These are phyloP conservation scores for Andrena fulva DNA, from an alignment of 2,888 invertebrate genomes.

Conservation along the genomic window DNA sequence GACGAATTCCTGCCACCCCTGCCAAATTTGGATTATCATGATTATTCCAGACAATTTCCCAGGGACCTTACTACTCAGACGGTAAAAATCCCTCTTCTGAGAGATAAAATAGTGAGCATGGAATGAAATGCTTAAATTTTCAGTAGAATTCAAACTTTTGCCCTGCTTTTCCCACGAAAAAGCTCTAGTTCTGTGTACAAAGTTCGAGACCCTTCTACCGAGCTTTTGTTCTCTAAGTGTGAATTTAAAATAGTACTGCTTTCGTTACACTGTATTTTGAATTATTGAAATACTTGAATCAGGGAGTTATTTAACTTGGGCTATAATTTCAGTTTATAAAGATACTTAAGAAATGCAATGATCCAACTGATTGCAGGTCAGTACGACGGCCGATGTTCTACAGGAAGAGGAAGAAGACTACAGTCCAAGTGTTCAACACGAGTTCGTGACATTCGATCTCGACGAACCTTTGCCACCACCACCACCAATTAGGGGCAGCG, in stretches of 20 bases:
- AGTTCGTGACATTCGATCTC: slow-evolving; percentile 90
- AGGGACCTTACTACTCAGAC: slow-evolving; percentile 90
- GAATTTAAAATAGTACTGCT: no score
- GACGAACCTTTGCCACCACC: slow-evolving; percentile 86
- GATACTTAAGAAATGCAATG: no score
- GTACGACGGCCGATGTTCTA: slow-evolving; percentile 87
- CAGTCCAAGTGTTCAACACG: slow-evolving; percentile 87
- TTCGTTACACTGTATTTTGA: background rate
- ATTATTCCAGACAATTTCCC: slow-evolving; percentile 83
- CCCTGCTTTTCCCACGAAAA: background rate
- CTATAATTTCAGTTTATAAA: no score
- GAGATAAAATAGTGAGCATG: background rate
- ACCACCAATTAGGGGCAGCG: slow-evolving; percentile 84
- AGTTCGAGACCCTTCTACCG: no score
- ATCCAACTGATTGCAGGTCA: slow-evolving; percentile 83
- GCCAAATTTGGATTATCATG: slow-evolving; percentile 86
- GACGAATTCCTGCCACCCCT: slow-evolving; percentile 89
- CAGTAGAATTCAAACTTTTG: background rate
- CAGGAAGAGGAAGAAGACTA: slow-evolving; percentile 76
- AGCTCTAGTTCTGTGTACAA: background rate
- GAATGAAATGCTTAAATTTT: background rate
- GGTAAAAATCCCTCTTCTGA: slow-evolving; percentile 77
- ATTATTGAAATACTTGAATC: background rate
- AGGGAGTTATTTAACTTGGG: no score
- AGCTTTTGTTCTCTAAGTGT: no score